A percentile compares a stretch with the other conserved stretches of the same genome.
phyloP scores from a whole-genome alignment of 2,888 invertebrate genomes.

The Drosophila diplacantha region DNA sequence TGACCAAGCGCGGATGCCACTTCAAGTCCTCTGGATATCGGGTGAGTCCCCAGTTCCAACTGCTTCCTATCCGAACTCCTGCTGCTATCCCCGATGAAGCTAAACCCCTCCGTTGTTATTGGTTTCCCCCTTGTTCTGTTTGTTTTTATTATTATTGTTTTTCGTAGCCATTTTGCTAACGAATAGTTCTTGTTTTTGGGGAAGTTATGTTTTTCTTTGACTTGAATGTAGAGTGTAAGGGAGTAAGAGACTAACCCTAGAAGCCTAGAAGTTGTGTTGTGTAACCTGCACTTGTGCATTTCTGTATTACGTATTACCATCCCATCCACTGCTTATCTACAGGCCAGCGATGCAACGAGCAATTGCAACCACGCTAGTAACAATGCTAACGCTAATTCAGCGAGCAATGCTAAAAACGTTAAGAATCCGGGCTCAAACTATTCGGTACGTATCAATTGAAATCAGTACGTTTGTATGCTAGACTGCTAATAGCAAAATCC shows the following conservation, averaged over 20 bases:
- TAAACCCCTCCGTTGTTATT: not conserved
- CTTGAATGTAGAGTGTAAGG: slow-evolving; percentile 4
- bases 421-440: slow-evolving; percentile 78
- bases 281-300: slow-evolving; percentile 48
- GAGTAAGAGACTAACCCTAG: slow-evolving; percentile 50
- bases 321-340: slow-evolving; percentile 77
- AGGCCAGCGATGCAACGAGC: slow-evolving; percentile 78
- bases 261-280: slow-evolving; percentile 25
- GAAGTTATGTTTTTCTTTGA: slow-evolving; percentile 5
- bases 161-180: slow-evolving; percentile 28
- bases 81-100: not conserved
- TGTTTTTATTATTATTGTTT: not conserved
- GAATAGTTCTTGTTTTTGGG: slow-evolving; percentile 6
- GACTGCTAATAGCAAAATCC: slow-evolving; percentile 18
- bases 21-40: slow-evolving; percentile 97
- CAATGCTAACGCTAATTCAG: slow-evolving; percentile 72
- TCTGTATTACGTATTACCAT: slow-evolving; percentile 68
- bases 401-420: slow-evolving; percentile 77
- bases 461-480: slow-evolving; percentile 71
- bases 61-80: not conserved
- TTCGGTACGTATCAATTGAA: slow-evolving; percentile 79
- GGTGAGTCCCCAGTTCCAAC: slow-evolving; percentile 81
- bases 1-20: slow-evolving; percentile 97
- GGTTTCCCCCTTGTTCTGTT: not conserved
- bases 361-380: slow-evolving; percentile 70